Evolutionary conservation across 2,888 invertebrate species (phyloP).

Genomic region (Himalopsyche anomala): DNA sequence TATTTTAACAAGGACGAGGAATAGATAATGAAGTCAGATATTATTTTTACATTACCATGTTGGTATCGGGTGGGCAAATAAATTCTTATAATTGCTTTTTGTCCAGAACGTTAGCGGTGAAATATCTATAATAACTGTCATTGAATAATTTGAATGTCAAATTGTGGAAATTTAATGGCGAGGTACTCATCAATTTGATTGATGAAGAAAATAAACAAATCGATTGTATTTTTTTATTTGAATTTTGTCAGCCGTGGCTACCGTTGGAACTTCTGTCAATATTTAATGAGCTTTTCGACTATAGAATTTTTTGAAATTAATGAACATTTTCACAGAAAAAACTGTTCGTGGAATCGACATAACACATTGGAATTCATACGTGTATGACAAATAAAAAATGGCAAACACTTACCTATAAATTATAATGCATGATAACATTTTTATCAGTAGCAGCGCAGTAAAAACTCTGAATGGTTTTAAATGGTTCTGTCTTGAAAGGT

Average conservation of each 20-base stretch:
- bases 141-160: background rate
- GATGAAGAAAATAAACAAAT: conserved; percentile 16
- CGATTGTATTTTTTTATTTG: background rate
- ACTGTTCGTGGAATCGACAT: no score
- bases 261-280: background rate
- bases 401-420: no score
- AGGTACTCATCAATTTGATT: background rate
- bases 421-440: no score
- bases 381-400: no score
- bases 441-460: no score
- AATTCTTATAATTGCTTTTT: background rate
- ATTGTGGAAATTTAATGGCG: background rate
- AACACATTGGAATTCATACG: no score
- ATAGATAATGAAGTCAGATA: background rate
- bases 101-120: background rate
- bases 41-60: background rate
- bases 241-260: background rate
- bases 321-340: no score
- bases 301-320: no score
- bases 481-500: no score
- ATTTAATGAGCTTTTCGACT: background rate
- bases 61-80: background rate
- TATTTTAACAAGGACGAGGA: background rate
- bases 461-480: no score
- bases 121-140: conserved; percentile 3